phyloP scores from a whole-genome alignment of 2,888 invertebrate species.

The Ichneumon xanthorius region DNA sequence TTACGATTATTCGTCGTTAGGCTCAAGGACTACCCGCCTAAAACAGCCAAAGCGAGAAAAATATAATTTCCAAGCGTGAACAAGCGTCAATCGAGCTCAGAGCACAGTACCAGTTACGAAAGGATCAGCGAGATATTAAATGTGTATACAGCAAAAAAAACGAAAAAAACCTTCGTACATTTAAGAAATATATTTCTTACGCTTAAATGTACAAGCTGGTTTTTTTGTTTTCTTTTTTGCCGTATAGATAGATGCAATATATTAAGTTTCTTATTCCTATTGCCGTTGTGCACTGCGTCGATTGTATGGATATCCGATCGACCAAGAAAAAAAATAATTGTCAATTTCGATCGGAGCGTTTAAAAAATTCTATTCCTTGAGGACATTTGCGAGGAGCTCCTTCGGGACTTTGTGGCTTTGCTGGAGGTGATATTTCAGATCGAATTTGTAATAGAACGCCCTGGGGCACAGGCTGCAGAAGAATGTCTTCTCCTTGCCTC shows the following conservation, averaged over 20 bases:
- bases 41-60: not conserved
- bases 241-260: not conserved
- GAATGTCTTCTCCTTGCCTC: constrained; percentile 80
- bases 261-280: not conserved
- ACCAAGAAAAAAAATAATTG: not conserved
- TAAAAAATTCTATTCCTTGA: not conserved
- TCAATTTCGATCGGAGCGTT: not conserved
- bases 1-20: not conserved
- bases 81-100: constrained; percentile 8
- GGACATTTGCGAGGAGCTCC: not conserved
- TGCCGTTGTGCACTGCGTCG: not conserved
- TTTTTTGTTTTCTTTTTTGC: too few relatives aligned
- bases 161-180: too few relatives aligned
- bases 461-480: constrained; percentile 82
- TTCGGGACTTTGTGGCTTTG: constrained; percentile 57
- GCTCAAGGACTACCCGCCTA: not conserved
- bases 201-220: not conserved
- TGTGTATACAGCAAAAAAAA: not conserved
- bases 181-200: too few relatives aligned
- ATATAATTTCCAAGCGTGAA: not conserved
- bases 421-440: constrained; percentile 82
- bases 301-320: not conserved
- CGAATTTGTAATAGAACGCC: constrained; percentile 84
- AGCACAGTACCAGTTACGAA: not conserved
- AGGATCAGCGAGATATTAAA: constrained; percentile 1